phyloP scores from a whole-genome alignment of 2,888 invertebrate species.

The Tolmerus cingulatus region DNA sequence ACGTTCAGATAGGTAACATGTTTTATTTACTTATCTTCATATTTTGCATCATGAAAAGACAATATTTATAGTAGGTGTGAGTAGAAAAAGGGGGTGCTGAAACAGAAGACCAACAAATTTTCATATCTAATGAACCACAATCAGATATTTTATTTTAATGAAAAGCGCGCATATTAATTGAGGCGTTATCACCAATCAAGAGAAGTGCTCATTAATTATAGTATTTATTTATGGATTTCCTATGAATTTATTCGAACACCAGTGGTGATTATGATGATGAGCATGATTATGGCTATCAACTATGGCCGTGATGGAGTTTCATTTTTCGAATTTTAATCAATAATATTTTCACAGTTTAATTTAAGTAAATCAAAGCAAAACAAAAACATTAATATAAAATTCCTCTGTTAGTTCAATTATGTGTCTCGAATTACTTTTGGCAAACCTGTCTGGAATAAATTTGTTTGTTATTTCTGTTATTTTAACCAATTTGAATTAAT shows the following conservation, averaged over 20 bases:
- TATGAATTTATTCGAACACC: background rate
- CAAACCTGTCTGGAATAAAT: background rate
- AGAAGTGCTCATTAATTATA: constrained; percentile 8
- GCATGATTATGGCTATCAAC: background rate
- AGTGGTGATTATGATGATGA: background rate
- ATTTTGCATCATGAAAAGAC: background rate
- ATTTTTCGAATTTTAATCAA: background rate
- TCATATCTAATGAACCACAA: constrained; percentile 22
- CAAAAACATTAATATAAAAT: background rate
- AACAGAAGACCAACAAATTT: background rate
- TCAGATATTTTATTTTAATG: constrained; percentile 17
- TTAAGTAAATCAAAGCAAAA: background rate
- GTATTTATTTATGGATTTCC: constrained; percentile 1
- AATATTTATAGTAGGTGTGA: background rate
- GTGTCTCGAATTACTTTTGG: background rate
- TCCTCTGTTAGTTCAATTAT: background rate
- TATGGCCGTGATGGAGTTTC: background rate
- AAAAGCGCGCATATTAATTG: background rate
- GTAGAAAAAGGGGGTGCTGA: background rate
- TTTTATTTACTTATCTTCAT: background rate
- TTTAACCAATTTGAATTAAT: background rate
- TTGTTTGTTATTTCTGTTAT: background rate
- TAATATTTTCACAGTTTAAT: background rate
- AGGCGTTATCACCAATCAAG: constrained; percentile 2
- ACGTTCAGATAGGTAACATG: background rate